Percentiles rank a stretch among this genome's conserved stretches.
Conservation (phyloP, 2,888 invertebrate species). For the Plagodis dolabraria region DNA sequence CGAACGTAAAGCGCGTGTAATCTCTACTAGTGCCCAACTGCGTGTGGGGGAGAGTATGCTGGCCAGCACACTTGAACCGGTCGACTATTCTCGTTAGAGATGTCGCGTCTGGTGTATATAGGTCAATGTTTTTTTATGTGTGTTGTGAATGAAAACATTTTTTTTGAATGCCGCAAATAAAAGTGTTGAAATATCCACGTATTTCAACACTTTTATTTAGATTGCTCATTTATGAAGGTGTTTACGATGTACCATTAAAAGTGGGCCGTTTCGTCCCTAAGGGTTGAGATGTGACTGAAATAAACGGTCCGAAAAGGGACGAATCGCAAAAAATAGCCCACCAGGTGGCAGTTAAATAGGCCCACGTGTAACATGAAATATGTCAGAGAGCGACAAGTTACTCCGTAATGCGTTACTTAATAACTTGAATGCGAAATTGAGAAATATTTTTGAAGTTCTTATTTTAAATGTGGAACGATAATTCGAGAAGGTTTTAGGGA, state of each 20-base stretch:
- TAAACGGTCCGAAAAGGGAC: constrained; percentile 25
- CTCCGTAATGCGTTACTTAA: constrained; percentile 7
- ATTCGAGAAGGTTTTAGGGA: too few species aligned
- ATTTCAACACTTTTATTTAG: constrained; percentile 23
- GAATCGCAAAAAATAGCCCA: constrained; percentile 27
- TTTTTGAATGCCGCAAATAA: too few species aligned
- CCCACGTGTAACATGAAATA: constrained; percentile 22
- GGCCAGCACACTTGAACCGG: too few species aligned
- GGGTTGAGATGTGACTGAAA: constrained; percentile 27
- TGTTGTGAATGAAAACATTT: too few species aligned
- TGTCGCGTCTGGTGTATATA: too few species aligned
- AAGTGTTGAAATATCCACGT: too few species aligned
- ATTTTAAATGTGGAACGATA: too few species aligned
- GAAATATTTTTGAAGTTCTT: background rate
- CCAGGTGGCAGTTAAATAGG: constrained; percentile 30
- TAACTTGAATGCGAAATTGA: background rate
- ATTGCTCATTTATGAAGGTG: constrained; percentile 25
- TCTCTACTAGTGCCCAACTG: too few species aligned
- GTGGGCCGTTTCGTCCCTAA: constrained; percentile 17
- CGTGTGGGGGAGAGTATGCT: too few species aligned
- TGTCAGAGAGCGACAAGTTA: constrained; percentile 22
- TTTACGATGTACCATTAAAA: constrained; percentile 28
- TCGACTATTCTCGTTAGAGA: too few species aligned
- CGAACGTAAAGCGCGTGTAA: too few species aligned
- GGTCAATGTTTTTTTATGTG: too few species aligned